Evolutionary conservation across 2,888 invertebrate species (phyloP).

Genomic region (Sipha maydis): DNA sequence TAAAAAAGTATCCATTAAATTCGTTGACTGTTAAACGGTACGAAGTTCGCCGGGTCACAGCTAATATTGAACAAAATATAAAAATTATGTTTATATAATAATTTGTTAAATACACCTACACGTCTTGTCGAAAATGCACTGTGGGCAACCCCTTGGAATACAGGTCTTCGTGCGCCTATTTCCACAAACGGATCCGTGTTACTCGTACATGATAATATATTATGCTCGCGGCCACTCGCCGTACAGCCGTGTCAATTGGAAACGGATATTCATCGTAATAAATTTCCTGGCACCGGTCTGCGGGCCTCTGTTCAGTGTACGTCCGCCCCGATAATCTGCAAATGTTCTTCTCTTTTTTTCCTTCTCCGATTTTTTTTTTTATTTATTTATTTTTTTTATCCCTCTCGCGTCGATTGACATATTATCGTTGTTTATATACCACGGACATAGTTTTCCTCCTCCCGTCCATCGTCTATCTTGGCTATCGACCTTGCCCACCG

Average conservation of each 20-base stretch:
- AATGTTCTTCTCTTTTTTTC: neutral
- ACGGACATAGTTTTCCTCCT: neutral
- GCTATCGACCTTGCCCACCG: neutral
- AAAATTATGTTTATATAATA: too few species aligned
- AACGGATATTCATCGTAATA: constrained; percentile 24
- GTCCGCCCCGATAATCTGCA: constrained; percentile 43
- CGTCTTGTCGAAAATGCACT: too few species aligned
- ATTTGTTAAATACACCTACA: too few species aligned
- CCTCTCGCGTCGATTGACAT: neutral
- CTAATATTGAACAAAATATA: too few species aligned
- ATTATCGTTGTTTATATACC: neutral
- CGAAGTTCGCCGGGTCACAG: too few species aligned
- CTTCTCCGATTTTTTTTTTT: neutral
- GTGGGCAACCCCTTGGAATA: too few species aligned
- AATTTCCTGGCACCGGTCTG: constrained; percentile 51
- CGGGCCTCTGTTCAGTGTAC: constrained; percentile 50
- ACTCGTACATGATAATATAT: too few species aligned
- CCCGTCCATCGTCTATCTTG: neutral
- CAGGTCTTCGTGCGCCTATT: too few species aligned
- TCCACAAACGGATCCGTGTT: too few species aligned
- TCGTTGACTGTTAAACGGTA: too few species aligned
- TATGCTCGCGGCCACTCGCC: too few species aligned
- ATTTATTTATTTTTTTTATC: neutral
- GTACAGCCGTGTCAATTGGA: neutral
- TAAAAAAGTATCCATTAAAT: too few species aligned